phyloP scores from a whole-genome alignment of 2,113 vertebrate species.

The Cyprinodon variegatus region DNA sequence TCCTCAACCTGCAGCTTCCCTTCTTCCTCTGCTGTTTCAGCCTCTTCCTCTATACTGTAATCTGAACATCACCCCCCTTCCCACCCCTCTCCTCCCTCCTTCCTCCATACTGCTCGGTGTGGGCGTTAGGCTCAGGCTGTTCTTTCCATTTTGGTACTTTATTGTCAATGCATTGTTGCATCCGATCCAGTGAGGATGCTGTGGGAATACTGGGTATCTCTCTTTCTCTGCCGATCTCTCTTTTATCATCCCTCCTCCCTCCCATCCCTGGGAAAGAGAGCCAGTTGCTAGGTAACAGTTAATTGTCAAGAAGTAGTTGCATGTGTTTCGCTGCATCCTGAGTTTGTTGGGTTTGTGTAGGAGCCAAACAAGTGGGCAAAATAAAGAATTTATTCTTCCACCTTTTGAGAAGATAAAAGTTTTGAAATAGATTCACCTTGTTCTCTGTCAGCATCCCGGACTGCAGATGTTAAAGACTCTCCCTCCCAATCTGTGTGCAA shows the following conservation, averaged over 20 bases:
- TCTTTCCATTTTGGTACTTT: conserved; percentile 79
- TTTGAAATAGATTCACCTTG: conserved; percentile 40
- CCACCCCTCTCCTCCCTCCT: conserved; percentile 11
- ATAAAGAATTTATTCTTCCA: conserved; percentile 38
- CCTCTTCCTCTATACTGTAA: conserved; percentile 37
- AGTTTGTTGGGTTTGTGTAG: conserved; percentile 71
- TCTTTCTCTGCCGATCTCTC: conserved; percentile 50
- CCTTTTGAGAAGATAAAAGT: conserved; percentile 1
- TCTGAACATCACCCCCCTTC: conserved; percentile 47
- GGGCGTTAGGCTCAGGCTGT: conserved; percentile 76
- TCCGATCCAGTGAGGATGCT: conserved; percentile 77
- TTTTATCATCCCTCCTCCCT: conserved; percentile 26
- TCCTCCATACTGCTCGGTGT: conserved; percentile 58
- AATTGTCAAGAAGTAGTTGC: conserved; percentile 87
- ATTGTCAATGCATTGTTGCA: conserved; percentile 79
- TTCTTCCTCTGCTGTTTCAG: conserved; percentile 3
- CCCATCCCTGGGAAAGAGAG: conserved; percentile 72
- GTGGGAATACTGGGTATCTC: conserved; percentile 69
- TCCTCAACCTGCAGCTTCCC: conserved; percentile 17
- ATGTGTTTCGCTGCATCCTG: conserved; percentile 80
- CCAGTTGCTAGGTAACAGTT: conserved; percentile 88
- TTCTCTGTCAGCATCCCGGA: conserved; percentile 16
- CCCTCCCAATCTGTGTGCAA: conserved; percentile 39
- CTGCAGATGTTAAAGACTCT: conserved; percentile 38
- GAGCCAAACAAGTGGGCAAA: conserved; percentile 46